Evolutionary conservation across 2,113 vertebrate species (phyloP).

Genomic region (Hyperopisus bebe): DNA sequence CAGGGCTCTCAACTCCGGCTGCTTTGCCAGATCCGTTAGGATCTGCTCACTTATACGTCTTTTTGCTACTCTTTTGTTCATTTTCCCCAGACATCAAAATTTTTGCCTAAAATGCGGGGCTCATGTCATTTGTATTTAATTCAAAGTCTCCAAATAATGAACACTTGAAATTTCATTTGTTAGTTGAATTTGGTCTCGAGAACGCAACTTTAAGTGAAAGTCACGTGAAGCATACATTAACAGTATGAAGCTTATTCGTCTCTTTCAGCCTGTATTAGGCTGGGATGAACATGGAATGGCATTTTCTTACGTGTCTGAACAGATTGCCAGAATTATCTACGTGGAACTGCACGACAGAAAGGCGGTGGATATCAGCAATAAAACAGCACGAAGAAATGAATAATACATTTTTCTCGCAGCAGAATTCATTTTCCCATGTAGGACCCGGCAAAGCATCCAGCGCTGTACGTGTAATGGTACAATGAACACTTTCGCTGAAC

Average conservation of each 20-base stretch:
- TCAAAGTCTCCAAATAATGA: neutral
- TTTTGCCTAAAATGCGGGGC: neutral
- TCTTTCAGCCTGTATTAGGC: neutral
- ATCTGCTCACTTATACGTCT: neutral
- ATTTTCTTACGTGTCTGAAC: neutral
- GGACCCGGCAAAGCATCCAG: neutral
- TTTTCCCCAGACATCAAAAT: neutral
- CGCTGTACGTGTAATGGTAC: no score
- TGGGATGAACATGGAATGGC: neutral
- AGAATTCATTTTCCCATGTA: neutral
- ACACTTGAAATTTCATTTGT: neutral
- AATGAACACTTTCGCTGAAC: neutral
- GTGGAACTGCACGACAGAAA: neutral
- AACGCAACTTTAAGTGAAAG: neutral
- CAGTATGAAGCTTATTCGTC: neutral
- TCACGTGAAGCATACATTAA: neutral
- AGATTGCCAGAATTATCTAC: neutral
- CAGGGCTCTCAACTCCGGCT: neutral
- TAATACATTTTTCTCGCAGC: neutral
- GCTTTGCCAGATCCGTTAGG: neutral
- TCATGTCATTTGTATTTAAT: neutral
- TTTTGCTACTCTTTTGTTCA: neutral
- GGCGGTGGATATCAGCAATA: neutral
- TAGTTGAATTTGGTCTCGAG: neutral
- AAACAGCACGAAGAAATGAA: neutral